Conservation (phyloP, 2,888 invertebrate genomes). For the Drosophila algonquin region DNA sequence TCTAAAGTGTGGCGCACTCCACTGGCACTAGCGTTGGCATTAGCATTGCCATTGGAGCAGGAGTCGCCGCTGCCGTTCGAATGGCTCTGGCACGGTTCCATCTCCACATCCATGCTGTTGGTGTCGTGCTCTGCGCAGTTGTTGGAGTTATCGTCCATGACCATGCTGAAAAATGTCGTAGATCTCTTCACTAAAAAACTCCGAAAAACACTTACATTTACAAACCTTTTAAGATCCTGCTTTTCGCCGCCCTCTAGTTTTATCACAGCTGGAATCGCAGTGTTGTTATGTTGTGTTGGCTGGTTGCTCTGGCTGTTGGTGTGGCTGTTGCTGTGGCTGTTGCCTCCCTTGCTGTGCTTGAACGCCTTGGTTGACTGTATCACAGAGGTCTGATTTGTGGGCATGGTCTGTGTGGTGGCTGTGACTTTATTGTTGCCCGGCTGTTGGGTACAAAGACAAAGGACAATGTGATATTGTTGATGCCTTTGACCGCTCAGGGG, state of each 20-base stretch:
- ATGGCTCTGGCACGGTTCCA: slow-evolving; percentile 84
- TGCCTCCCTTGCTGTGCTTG: slow-evolving; percentile 76
- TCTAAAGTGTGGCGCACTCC: slow-evolving; percentile 86
- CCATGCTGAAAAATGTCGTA: slow-evolving; percentile 83
- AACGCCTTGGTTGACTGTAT: slow-evolving; percentile 90
- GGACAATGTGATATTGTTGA: background rate
- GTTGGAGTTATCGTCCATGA: slow-evolving; percentile 86
- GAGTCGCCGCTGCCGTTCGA: slow-evolving; percentile 83
- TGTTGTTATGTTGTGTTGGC: slow-evolving; percentile 63
- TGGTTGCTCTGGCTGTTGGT: slow-evolving; percentile 32
- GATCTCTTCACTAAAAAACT: background rate
- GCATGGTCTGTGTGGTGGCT: slow-evolving; percentile 78
- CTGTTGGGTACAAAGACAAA: slow-evolving; percentile 24
- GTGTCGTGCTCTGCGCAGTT: slow-evolving; percentile 81
- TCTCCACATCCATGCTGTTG: slow-evolving; percentile 83
- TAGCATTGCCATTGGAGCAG: slow-evolving; percentile 82
- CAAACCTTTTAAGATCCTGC: slow-evolving; percentile 74
- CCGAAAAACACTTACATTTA: background rate
- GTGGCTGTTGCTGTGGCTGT: slow-evolving; percentile 26
- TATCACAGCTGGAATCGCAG: slow-evolving; percentile 82
- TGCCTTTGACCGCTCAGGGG: background rate
- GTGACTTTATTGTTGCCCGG: slow-evolving; percentile 71
- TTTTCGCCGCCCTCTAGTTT: slow-evolving; percentile 75
- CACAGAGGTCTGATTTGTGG: slow-evolving; percentile 89
- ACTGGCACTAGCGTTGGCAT: slow-evolving; percentile 69